A percentile compares a stretch with the other conserved stretches of the same genome.
These are phyloP conservation scores for Cyphomyrmex costatus DNA, from an alignment of 1,140 invertebrate species.

Conservation along the genomic window DNA sequence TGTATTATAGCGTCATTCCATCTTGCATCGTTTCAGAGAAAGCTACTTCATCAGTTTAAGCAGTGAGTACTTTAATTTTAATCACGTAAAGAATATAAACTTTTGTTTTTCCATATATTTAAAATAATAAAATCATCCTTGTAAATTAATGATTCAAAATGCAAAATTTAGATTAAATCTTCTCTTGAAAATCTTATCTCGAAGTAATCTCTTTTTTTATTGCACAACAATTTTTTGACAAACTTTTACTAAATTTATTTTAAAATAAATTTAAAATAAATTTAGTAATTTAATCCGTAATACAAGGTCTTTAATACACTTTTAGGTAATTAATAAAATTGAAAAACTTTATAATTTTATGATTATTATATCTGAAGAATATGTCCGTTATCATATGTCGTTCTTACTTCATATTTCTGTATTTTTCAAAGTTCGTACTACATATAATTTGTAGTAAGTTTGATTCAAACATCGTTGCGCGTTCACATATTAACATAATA, in stretches of 20 bases:
- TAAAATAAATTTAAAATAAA: slow-evolving; percentile 1
- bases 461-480: not conserved
- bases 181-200: not conserved
- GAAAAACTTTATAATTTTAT: not conserved
- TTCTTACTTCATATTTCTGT: not conserved
- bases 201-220: not conserved
- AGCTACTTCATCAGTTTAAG: slow-evolving; percentile 25
- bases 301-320: too few relatives aligned
- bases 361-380: not conserved
- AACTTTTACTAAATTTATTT: not conserved
- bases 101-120: not conserved
- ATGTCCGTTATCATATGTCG: not conserved
- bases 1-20: slow-evolving; percentile 63
- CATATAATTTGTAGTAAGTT: slow-evolving; percentile 22
- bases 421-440: not conserved
- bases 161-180: not conserved
- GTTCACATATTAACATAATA: not conserved
- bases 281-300: not conserved
- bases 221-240: not conserved
- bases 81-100: not conserved
- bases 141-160: not conserved
- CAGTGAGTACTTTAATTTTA: slow-evolving; percentile 18
- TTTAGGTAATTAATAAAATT: not conserved
- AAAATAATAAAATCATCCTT: not conserved
- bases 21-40: slow-evolving; percentile 51